phyloP scores from a whole-genome alignment of 2,888 invertebrate genomes.

The Melangyna quadrimaculata region DNA sequence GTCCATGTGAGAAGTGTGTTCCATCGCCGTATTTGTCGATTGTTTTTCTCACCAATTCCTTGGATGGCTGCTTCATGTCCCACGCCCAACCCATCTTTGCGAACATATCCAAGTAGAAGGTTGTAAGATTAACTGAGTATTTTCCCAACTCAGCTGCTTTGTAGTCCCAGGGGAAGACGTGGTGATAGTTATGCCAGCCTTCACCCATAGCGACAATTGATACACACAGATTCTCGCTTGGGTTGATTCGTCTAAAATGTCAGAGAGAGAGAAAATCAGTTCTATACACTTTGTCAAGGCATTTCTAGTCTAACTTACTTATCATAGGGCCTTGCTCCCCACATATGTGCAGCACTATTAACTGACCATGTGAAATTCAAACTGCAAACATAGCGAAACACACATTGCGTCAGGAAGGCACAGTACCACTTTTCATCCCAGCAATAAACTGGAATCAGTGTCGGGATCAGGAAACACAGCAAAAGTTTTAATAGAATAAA shows the following conservation, averaged over 20 bases:
- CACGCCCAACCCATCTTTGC: conserved; percentile 89
- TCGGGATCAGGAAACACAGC: conserved; percentile 88
- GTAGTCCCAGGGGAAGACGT: conserved; percentile 96
- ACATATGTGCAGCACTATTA: conserved; percentile 92
- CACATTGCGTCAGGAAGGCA: conserved; percentile 85
- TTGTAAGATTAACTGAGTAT: conserved; percentile 86
- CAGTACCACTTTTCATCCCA: conserved; percentile 88
- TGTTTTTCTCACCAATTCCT: conserved; percentile 82
- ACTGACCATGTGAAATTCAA: conserved; percentile 95
- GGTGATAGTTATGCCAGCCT: conserved; percentile 97
- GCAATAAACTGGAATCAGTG: conserved; percentile 85
- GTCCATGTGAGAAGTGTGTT: conserved; percentile 77
- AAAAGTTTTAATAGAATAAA: conserved; percentile 86
- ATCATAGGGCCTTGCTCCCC: conserved; percentile 88
- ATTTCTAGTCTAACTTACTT: conserved; percentile 81
- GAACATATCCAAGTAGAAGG: conserved; percentile 86
- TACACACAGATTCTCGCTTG: conserved; percentile 89
- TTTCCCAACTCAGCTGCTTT: conserved; percentile 92
- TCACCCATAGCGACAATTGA: conserved; percentile 89
- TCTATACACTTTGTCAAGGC: not conserved
- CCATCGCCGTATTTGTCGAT: conserved; percentile 83
- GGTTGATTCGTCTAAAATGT: conserved; percentile 86
- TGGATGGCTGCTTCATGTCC: conserved; percentile 86
- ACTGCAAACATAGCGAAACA: conserved; percentile 87
- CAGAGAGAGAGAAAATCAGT: not conserved